Conservation (phyloP, 2,888 invertebrate species). For the Ceraclea dissimilis region DNA sequence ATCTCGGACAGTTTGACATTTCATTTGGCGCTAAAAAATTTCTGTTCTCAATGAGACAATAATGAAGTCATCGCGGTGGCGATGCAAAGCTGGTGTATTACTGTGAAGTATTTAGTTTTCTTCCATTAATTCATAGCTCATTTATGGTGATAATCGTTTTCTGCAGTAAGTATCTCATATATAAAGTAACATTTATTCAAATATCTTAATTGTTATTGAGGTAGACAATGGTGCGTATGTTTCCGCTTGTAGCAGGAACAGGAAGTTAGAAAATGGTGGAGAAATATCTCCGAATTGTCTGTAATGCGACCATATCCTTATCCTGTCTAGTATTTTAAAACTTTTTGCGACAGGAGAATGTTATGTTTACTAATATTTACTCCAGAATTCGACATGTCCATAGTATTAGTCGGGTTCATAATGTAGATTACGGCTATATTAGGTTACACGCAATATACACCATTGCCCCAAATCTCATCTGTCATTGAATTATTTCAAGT, state of each 20-base stretch:
- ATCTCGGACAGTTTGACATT: neutral
- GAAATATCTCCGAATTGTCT: neutral
- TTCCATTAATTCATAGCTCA: neutral
- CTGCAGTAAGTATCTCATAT: neutral
- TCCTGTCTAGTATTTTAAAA: neutral
- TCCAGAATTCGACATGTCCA: too few species aligned
- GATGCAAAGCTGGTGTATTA: neutral
- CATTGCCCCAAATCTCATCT: too few species aligned
- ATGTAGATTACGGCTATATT: too few species aligned
- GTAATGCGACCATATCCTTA: neutral
- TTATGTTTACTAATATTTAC: too few species aligned
- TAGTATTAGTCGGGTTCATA: too few species aligned
- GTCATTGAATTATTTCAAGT: too few species aligned
- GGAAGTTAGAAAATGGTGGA: slow-evolving; percentile 1
- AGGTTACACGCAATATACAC: too few species aligned
- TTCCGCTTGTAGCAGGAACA: slow-evolving; percentile 5
- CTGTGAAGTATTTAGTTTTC: neutral
- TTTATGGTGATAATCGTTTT: neutral
- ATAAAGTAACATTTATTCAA: neutral
- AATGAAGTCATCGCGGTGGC: neutral
- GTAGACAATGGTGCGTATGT: slow-evolving; percentile 2
- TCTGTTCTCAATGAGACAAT: neutral
- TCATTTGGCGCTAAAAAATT: neutral
- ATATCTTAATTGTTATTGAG: slow-evolving; percentile 3
- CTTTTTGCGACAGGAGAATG: neutral